Conservation (phyloP, 1,140 invertebrate species). For the Leptopilina boulardi region DNA sequence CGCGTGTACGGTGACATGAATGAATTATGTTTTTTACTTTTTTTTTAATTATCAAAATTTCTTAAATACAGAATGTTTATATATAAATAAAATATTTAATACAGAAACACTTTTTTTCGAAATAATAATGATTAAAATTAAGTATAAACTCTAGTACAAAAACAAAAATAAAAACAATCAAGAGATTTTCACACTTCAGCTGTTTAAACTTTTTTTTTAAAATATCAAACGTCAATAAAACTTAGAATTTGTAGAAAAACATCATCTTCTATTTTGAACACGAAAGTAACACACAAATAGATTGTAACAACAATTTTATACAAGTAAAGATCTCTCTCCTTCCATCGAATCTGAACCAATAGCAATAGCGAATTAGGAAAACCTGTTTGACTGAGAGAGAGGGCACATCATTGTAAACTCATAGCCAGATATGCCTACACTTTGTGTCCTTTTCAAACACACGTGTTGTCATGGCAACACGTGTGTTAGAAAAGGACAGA, state of each 20-base stretch:
- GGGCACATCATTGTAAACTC: too few species aligned
- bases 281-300: neutral
- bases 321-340: too few species aligned
- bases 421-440: too few species aligned
- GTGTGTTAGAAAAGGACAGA: too few species aligned
- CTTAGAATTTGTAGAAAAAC: neutral
- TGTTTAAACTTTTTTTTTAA: neutral
- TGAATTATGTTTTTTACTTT: neutral
- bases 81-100: neutral
- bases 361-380: too few species aligned
- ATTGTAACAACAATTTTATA: neutral
- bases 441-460: too few species aligned
- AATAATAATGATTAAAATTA: neutral
- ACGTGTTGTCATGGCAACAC: too few species aligned
- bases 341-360: too few species aligned
- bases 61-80: neutral
- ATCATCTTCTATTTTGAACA: conserved; percentile 8
- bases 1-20: conserved; percentile 19
- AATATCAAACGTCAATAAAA: neutral
- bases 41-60: neutral
- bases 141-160: neutral
- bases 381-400: too few species aligned
- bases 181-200: neutral
- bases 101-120: neutral
- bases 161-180: neutral